Evolutionary conservation across 2,888 invertebrate genomes (phyloP).

Genomic region (Caenorhabditis uteleia): DNA sequence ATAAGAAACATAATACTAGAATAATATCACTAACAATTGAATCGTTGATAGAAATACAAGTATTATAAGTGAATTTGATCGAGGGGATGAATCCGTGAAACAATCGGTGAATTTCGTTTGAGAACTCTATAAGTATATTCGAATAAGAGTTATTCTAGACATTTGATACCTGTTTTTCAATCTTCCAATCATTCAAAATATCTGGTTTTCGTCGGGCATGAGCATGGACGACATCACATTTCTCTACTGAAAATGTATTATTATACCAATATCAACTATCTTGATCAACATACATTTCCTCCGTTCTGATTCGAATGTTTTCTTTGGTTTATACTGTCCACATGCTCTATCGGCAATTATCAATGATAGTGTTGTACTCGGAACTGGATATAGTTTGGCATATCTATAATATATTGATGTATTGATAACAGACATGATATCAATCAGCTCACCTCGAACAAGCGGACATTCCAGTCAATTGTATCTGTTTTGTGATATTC

Average conservation of each 20-base stretch:
- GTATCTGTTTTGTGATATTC: constrained; percentile 45
- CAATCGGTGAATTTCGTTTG: constrained; percentile 28
- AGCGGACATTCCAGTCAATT: constrained; percentile 36
- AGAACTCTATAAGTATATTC: constrained; percentile 13
- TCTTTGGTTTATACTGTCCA: constrained; percentile 29
- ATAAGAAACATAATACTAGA: not conserved
- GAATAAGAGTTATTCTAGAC: not conserved
- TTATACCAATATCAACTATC: not conserved
- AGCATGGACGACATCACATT: constrained; percentile 32
- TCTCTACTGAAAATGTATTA: constrained; percentile 33
- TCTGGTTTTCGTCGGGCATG: constrained; percentile 26
- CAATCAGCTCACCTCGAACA: constrained; percentile 31
- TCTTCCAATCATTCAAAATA: constrained; percentile 27
- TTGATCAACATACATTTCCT: constrained; percentile 31
- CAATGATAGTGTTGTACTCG: constrained; percentile 45
- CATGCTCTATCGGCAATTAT: constrained; percentile 45
- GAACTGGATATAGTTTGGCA: constrained; percentile 43
- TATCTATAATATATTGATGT: constrained; percentile 34
- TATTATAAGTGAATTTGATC: too few species aligned
- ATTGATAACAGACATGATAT: not conserved
- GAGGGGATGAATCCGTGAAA: constrained; percentile 2
- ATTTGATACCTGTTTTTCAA: constrained; percentile 29
- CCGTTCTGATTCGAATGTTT: constrained; percentile 27
- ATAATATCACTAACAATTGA: not conserved
- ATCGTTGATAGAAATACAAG: too few species aligned